Evolutionary conservation across 1,140 invertebrate genomes (phyloP).

Genomic region (Ceratosolen fusciceps): DNA sequence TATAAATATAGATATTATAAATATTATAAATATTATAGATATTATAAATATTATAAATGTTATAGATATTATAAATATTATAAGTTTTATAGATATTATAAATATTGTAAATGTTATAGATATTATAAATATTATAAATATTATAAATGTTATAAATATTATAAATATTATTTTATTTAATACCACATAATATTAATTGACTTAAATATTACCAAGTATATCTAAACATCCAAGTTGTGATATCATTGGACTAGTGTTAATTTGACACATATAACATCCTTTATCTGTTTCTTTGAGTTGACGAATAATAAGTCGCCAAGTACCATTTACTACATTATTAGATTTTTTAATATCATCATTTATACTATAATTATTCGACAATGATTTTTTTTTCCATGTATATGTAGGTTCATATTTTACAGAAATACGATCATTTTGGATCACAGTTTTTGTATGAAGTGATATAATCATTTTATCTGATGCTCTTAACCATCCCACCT

Average conservation of each 20-base stretch:
- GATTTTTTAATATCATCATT: background rate
- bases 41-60: too few relatives aligned
- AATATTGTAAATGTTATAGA: too few relatives aligned
- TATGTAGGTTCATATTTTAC: conserved; percentile 85
- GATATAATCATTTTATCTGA: conserved; percentile 92
- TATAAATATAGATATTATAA: too few relatives aligned
- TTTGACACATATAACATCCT: conserved; percentile 79
- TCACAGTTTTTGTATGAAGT: conserved; percentile 88
- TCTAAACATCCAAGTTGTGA: conserved; percentile 79
- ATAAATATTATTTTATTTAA: too few relatives aligned
- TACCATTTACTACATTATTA: conserved; percentile 71
- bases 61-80: too few relatives aligned
- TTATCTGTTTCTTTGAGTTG: conserved; percentile 76
- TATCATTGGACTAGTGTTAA: conserved; percentile 81
- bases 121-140: too few relatives aligned
- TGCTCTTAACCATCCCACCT: conserved; percentile 93
- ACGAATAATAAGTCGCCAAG: conserved; percentile 78
- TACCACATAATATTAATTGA: too few relatives aligned
- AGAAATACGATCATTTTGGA: conserved; percentile 86
- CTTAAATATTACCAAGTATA: conserved; percentile 78
- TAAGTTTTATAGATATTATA: too few relatives aligned
- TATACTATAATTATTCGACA: conserved; percentile 81
- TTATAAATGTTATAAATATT: too few relatives aligned
- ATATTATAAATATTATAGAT: too few relatives aligned
- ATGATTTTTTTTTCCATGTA: background rate